Conservation (phyloP, 2,113 vertebrate species). For the Indicator maculatus region DNA sequence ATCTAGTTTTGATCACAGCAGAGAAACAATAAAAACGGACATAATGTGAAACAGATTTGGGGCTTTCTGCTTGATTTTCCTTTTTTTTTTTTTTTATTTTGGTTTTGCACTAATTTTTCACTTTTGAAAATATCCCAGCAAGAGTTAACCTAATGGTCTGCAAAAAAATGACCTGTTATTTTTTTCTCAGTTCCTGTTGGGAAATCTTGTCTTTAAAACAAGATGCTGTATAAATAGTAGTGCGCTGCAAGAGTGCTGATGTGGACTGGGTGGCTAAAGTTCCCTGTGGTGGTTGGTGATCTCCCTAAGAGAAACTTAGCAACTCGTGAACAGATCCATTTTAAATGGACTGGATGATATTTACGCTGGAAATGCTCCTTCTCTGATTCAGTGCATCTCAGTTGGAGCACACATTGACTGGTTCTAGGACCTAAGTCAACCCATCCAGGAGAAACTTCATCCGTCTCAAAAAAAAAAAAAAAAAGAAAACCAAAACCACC, state of each 20-base stretch:
- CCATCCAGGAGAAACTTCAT: neutral
- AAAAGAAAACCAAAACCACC: no score
- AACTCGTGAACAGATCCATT: neutral
- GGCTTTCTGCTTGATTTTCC: neutral
- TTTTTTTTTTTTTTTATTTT: neutral
- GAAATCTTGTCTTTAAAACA: neutral
- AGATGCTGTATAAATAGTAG: neutral
- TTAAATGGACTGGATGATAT: neutral
- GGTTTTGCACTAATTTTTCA: neutral
- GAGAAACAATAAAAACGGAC: conserved; percentile 49
- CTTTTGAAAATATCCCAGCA: conserved; percentile 1
- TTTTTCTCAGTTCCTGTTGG: neutral
- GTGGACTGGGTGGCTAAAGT: neutral
- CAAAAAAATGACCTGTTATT: neutral
- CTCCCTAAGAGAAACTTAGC: neutral
- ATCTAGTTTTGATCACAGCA: conserved; percentile 54
- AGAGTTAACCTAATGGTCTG: neutral
- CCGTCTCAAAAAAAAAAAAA: neutral
- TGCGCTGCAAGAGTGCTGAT: neutral
- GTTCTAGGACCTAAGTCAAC: neutral
- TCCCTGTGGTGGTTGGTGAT: neutral
- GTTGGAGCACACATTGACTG: neutral
- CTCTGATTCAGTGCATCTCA: neutral
- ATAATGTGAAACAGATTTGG: conserved; percentile 61
- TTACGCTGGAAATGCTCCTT: neutral